Evolutionary conservation across 2,888 invertebrate genomes (phyloP).

Genomic region (Calliopum simillimum): DNA sequence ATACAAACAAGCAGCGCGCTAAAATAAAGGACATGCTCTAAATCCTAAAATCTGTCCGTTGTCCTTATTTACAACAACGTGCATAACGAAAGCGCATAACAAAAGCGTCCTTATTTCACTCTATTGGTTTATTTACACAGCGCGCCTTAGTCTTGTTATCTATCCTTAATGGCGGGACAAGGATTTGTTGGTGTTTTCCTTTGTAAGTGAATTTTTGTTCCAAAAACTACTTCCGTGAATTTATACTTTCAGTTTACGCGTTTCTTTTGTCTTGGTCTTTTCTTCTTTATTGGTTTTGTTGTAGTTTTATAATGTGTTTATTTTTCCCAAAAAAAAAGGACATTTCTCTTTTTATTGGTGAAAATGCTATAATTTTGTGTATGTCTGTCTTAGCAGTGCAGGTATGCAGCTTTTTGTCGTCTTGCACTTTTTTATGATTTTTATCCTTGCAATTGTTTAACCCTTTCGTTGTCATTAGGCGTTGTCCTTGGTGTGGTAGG

Average conservation of each 20-base stretch:
- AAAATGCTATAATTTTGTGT: conserved; percentile 1
- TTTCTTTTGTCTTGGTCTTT: not conserved
- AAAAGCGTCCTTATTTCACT: not conserved
- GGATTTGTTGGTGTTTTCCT: conserved; percentile 18
- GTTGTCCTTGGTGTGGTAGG: conserved; percentile 17
- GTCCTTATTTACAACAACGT: conserved; percentile 24
- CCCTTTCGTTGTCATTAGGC: conserved; percentile 20
- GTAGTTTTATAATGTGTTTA: not conserved
- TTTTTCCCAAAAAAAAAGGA: not conserved
- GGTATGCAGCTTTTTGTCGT: not conserved
- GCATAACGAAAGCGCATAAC: not conserved
- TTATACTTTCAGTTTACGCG: not conserved
- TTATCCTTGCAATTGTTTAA: conserved; percentile 17
- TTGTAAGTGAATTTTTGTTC: not conserved
- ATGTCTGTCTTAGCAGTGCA: not conserved
- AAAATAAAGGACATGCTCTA: conserved; percentile 33
- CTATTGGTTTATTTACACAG: conserved; percentile 7
- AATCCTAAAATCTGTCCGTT: conserved; percentile 31
- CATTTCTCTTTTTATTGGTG: conserved; percentile 4
- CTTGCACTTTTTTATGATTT: not conserved
- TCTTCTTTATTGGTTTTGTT: not conserved
- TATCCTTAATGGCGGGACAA: conserved; percentile 11
- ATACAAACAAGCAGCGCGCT: conserved; percentile 26
- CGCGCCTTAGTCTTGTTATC: conserved; percentile 10
- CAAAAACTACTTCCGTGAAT: conserved; percentile 15